These are phyloP conservation scores for Triplophysa rosa DNA, from an alignment of 2,113 vertebrate genomes.

Conservation along the genomic window DNA sequence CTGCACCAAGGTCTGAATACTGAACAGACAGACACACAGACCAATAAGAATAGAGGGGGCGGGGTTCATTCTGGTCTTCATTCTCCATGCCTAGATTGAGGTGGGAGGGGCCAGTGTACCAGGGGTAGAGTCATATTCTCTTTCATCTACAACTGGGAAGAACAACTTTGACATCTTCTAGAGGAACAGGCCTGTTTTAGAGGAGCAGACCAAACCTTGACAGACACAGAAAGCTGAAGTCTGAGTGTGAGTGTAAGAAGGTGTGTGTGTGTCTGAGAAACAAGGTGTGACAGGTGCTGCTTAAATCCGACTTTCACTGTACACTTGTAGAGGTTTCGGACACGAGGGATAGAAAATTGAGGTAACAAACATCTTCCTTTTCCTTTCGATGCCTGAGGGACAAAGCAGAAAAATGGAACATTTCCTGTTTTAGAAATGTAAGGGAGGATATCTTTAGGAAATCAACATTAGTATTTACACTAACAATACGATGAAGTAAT, in stretches of 20 bases:
- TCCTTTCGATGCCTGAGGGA: conserved; percentile 58
- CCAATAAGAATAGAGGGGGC: conserved; percentile 31
- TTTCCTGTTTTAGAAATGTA: background rate
- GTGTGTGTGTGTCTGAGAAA: conserved; percentile 48
- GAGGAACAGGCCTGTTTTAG: conserved; percentile 63
- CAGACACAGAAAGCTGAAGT: conserved; percentile 66
- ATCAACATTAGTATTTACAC: no score
- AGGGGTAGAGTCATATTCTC: conserved; percentile 19
- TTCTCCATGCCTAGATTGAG: conserved; percentile 75
- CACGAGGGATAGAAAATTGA: conserved; percentile 70
- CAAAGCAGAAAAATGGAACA: conserved; percentile 57
- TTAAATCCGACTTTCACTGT: conserved; percentile 52
- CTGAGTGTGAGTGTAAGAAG: conserved; percentile 49
- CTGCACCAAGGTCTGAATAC: conserved; percentile 59
- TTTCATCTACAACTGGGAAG: conserved; percentile 35
- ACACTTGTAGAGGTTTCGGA: conserved; percentile 75
- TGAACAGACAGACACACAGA: conserved; percentile 56
- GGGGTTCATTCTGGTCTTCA: conserved; percentile 66
- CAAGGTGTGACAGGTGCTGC: conserved; percentile 37
- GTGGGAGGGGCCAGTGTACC: conserved; percentile 45
- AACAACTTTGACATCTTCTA: conserved; percentile 68
- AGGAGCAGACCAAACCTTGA: conserved; percentile 67
- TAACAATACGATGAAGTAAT: background rate
- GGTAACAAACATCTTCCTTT: conserved; percentile 59
- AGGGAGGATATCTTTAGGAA: no score